Conservation (phyloP, 2,888 invertebrate species). For the Melieria crassipennis region DNA sequence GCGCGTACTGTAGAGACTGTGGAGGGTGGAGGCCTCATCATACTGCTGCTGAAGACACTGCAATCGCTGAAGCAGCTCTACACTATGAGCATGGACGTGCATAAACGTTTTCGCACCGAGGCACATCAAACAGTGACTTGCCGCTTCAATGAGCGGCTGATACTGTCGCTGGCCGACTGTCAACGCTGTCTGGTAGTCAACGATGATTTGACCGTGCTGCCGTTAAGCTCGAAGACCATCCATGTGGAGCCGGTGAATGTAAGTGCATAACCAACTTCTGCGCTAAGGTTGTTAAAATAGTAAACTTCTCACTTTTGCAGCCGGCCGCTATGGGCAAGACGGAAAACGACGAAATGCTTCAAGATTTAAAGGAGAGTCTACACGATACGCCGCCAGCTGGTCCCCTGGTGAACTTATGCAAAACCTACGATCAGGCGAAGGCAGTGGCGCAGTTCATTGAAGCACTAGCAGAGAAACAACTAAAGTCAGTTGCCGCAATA, state of each 20-base stretch:
- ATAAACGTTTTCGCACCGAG: constrained; percentile 90
- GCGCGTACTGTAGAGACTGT: constrained; percentile 98
- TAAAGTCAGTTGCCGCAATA: constrained; percentile 65
- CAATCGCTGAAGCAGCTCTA: constrained; percentile 92
- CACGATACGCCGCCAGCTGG: constrained; percentile 93
- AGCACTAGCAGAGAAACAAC: constrained; percentile 89
- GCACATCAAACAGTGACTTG: constrained; percentile 91
- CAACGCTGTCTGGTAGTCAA: constrained; percentile 92
- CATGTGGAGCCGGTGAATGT: constrained; percentile 79
- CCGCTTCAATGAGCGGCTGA: constrained; percentile 95
- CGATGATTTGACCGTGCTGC: constrained; percentile 90
- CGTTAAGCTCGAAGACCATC: constrained; percentile 88
- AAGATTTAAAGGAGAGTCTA: constrained; percentile 81
- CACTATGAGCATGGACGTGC: constrained; percentile 98
- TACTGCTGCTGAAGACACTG: constrained; percentile 86
- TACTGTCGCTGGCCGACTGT: constrained; percentile 89
- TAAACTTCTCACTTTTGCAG: constrained; percentile 54
- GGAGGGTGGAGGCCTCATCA: constrained; percentile 94
- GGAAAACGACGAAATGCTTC: constrained; percentile 72
- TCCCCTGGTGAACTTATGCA: constrained; percentile 85
- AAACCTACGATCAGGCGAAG: constrained; percentile 93
- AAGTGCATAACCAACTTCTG: constrained; percentile 41
- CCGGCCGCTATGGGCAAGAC: constrained; percentile 59
- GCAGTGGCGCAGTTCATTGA: constrained; percentile 93
- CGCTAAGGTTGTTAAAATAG: constrained; percentile 34